phyloP scores from a whole-genome alignment of 2,888 invertebrate genomes.

The Heliconius hortense region DNA sequence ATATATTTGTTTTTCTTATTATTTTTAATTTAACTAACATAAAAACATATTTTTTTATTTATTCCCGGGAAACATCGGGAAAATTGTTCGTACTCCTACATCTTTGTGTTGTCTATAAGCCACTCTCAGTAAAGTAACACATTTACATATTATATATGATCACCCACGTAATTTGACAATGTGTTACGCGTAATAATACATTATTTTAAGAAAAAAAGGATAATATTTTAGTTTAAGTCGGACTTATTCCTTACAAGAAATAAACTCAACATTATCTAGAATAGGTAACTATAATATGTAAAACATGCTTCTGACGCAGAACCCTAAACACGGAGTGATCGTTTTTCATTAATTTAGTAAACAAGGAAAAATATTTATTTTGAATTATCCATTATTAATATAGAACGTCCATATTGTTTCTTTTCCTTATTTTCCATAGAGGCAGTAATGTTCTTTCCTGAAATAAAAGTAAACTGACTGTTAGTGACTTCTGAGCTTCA shows the following conservation, averaged over 20 bases:
- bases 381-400: conserved; percentile 9
- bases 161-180: too few relatives aligned
- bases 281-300: not conserved
- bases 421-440: conserved; percentile 33
- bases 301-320: not conserved
- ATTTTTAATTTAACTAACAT: not conserved
- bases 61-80: too few relatives aligned
- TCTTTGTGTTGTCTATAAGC: too few relatives aligned
- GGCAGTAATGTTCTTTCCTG: conserved; percentile 37
- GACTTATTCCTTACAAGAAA: not conserved
- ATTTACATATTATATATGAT: too few relatives aligned
- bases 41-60: too few relatives aligned
- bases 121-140: too few relatives aligned
- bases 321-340: not conserved
- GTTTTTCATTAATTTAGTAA: conserved; percentile 5
- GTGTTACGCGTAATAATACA: too few relatives aligned
- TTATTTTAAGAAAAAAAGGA: too few relatives aligned
- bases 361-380: conserved; percentile 8
- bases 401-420: conserved; percentile 9
- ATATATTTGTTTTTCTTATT: not conserved
- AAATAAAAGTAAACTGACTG: conserved; percentile 22
- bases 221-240: too few relatives aligned
- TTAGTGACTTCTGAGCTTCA: conserved; percentile 1
- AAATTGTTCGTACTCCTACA: too few relatives aligned
- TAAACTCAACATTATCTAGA: not conserved